Conservation (phyloP, 2,888 invertebrate genomes). For the Antheraea yamamai region DNA sequence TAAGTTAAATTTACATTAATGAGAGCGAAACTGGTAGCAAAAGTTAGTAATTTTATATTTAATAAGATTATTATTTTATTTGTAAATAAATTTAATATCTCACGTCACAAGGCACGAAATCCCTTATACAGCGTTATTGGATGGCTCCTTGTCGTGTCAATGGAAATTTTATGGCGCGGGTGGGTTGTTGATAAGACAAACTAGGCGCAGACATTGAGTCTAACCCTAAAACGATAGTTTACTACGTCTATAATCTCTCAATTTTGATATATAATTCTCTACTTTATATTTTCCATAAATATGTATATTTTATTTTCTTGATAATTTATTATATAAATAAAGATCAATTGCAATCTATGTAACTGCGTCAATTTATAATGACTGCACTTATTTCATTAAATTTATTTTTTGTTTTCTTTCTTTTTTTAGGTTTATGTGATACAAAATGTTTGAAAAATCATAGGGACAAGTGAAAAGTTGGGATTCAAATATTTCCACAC, state of each 20-base stretch:
- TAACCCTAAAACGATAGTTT: conserved; percentile 9
- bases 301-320: not conserved
- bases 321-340: no score
- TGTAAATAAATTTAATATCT: not conserved
- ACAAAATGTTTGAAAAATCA: no score
- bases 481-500: no score
- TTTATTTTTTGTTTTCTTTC: no score
- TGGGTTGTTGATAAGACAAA: conserved; percentile 23
- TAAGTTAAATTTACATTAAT: no score
- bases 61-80: not conserved
- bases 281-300: not conserved
- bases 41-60: not conserved
- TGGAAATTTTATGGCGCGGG: conserved; percentile 25
- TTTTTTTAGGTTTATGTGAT: no score
- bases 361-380: no score
- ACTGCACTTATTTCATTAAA: no score
- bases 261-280: not conserved
- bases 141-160: conserved; percentile 20
- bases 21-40: no score
- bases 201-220: conserved; percentile 8
- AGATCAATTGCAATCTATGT: no score
- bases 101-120: conserved; percentile 19
- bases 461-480: no score
- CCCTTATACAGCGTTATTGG: conserved; percentile 28
- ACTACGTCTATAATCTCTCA: conserved; percentile 1